Conservation (phyloP, 2,888 invertebrate species). For the Osmoderma eremita region DNA sequence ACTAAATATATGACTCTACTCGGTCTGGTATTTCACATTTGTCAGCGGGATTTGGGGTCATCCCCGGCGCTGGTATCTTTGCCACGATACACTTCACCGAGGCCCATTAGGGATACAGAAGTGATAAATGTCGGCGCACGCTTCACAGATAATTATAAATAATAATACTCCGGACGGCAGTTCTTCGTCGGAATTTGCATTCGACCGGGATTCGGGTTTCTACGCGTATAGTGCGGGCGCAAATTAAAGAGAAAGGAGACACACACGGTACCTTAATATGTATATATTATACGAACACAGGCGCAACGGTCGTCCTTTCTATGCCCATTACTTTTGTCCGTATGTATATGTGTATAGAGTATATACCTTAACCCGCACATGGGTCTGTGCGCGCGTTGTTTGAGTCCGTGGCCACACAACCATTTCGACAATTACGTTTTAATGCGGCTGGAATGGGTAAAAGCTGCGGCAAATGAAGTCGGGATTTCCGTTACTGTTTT, state of each 20-base stretch:
- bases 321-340: background rate
- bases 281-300: slow-evolving; percentile 1
- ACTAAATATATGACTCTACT: too few relatives aligned
- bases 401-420: slow-evolving; percentile 2
- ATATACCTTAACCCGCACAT: background rate
- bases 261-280: slow-evolving; percentile 9
- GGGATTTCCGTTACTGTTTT: slow-evolving; percentile 1
- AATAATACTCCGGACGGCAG: slow-evolving; percentile 23
- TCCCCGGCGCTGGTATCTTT: slow-evolving; percentile 2
- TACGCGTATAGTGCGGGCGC: background rate
- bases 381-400: background rate
- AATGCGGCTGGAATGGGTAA: slow-evolving; percentile 18
- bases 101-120: background rate
- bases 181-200: slow-evolving; percentile 19
- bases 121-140: slow-evolving; percentile 27
- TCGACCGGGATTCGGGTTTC: slow-evolving; percentile 15
- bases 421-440: slow-evolving; percentile 3
- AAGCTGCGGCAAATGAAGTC: slow-evolving; percentile 11
- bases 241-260: slow-evolving; percentile 23
- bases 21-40: too few relatives aligned
- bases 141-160: slow-evolving; percentile 35
- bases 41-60: too few relatives aligned
- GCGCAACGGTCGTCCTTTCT: too few relatives aligned
- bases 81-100: background rate
- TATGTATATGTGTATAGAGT: background rate